A percentile compares a stretch with the other conserved stretches of the same genome.
phyloP scores from a whole-genome alignment of 2,113 vertebrate species.

The Alectura lathami region DNA sequence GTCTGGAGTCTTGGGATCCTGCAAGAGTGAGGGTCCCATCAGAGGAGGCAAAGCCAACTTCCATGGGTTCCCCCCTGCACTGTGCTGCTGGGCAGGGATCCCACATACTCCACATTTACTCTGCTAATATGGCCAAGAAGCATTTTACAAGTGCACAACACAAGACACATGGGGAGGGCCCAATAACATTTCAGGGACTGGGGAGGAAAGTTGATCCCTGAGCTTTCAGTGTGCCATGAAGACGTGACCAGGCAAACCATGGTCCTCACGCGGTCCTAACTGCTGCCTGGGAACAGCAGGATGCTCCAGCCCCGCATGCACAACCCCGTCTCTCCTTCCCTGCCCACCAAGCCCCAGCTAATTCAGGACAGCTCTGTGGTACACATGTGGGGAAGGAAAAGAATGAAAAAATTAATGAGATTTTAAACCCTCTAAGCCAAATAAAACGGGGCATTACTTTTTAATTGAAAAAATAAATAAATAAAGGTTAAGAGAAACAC shows the following conservation, averaged over 20 bases:
- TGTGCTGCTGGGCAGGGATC: background rate
- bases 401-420: background rate
- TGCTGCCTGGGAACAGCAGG: background rate
- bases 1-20: background rate
- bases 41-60: background rate
- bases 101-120: background rate
- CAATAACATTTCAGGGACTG: background rate
- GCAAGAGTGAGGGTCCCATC: background rate
- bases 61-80: background rate
- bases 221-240: background rate
- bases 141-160: background rate
- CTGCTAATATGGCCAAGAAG: background rate
- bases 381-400: slow-evolving; percentile 12
- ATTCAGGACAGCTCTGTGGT: slow-evolving; percentile 1
- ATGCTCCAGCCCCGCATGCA: slow-evolving; percentile 50
- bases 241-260: background rate
- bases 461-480: slow-evolving; percentile 41
- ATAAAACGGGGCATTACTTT: slow-evolving; percentile 44
- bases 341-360: background rate
- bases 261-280: background rate
- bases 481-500: slow-evolving; percentile 73
- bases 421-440: slow-evolving; percentile 45
- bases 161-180: background rate
- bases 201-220: background rate
- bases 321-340: slow-evolving; percentile 3